Percentiles rank a stretch among this genome's conserved stretches.
phyloP scores from a whole-genome alignment of 1,140 invertebrate genomes.

The Popillia japonica region DNA sequence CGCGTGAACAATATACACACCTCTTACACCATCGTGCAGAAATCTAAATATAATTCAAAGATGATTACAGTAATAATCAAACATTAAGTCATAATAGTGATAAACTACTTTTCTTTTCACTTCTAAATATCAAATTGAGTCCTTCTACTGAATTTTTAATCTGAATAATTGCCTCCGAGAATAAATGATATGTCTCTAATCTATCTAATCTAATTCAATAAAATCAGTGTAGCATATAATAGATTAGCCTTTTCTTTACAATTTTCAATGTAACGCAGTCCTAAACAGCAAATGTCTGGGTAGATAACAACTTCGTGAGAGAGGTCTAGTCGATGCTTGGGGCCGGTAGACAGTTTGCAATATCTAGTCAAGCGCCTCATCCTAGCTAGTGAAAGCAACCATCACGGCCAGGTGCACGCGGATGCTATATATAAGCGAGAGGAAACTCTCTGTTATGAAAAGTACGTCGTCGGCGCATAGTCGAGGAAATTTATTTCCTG shows the following conservation, averaged over 20 bases:
- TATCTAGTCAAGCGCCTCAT: neutral
- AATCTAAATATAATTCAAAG: no score
- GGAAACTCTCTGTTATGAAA: neutral
- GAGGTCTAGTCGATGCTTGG: neutral
- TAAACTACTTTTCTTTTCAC: no score
- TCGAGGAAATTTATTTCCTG: conserved; percentile 8
- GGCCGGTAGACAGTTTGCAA: neutral
- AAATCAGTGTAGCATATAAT: neutral
- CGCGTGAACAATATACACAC: neutral
- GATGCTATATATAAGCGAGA: neutral
- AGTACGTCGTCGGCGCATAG: neutral
- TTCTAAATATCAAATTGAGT: no score
- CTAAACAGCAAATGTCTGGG: neutral
- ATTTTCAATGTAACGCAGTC: neutral
- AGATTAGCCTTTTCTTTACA: neutral
- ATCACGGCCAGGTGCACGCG: neutral
- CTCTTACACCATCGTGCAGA: neutral
- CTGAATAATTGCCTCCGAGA: no score
- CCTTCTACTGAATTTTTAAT: no score
- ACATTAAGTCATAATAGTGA: no score
- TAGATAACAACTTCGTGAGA: neutral
- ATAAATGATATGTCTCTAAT: no score
- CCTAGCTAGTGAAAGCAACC: neutral
- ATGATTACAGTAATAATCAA: no score
- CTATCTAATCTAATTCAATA: no score